phyloP scores from a whole-genome alignment of 2,113 vertebrate genomes.

The Callithrix jacchus region DNA sequence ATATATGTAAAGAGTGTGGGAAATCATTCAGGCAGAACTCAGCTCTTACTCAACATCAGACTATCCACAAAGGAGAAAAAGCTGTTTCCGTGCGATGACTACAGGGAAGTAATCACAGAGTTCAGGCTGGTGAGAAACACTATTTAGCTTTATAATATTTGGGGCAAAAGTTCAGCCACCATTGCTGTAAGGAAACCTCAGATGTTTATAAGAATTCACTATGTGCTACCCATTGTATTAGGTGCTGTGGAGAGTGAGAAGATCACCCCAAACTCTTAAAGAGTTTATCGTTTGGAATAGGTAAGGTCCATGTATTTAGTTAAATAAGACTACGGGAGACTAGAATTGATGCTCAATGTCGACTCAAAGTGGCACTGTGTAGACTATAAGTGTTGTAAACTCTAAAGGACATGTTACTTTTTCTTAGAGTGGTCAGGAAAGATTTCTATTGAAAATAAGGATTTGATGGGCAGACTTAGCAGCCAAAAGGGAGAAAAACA shows the following conservation, averaged over 20 bases:
- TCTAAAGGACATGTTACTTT: background rate
- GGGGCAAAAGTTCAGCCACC: background rate
- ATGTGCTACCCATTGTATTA: background rate
- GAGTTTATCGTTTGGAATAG: background rate
- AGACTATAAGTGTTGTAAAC: background rate
- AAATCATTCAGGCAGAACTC: conserved; percentile 11
- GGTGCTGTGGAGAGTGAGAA: background rate
- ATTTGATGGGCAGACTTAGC: background rate
- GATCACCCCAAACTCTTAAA: background rate
- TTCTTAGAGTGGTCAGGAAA: background rate
- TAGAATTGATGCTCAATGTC: background rate
- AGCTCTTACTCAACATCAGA: background rate
- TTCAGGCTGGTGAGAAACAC: background rate
- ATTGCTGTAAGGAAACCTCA: background rate
- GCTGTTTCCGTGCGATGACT: background rate
- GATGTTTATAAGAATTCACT: background rate
- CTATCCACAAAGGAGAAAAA: background rate
- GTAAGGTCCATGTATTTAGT: background rate
- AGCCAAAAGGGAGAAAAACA: background rate
- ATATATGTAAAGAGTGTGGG: background rate
- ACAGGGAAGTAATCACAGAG: background rate
- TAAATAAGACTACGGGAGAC: background rate
- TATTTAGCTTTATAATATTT: background rate
- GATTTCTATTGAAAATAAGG: background rate
- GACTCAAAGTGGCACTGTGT: background rate